Conservation (phyloP, 2,797 vertebrate genomes). For the Fistularia commersonii region DNA sequence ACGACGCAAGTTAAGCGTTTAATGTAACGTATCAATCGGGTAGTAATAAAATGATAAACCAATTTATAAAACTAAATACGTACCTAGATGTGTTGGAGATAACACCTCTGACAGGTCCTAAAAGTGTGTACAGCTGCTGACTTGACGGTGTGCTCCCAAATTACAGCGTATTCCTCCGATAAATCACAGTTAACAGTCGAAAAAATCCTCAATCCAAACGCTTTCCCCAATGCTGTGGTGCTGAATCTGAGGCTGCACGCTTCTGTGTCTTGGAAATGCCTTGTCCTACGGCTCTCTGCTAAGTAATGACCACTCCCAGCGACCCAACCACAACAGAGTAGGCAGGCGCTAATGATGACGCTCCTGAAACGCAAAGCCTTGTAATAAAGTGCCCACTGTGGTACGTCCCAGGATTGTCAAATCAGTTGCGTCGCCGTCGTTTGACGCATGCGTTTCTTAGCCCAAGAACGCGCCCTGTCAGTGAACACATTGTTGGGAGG, state of each 20-base stretch:
- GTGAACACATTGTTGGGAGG: conserved; percentile 18
- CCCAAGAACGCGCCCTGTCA: conserved; percentile 40
- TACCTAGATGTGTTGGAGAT: conserved; percentile 62
- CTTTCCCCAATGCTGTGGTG: conserved; percentile 70
- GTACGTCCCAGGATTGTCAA: conserved; percentile 52
- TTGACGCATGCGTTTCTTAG: conserved; percentile 64
- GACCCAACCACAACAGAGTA: conserved; percentile 50
- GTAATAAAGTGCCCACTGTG: conserved; percentile 69
- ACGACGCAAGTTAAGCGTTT: conserved; percentile 43
- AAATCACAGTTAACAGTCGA: conserved; percentile 35
- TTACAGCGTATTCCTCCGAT: conserved; percentile 34
- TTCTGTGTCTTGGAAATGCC: conserved; percentile 67
- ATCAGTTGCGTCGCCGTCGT: conserved; percentile 50
- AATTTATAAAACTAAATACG: conserved; percentile 30
- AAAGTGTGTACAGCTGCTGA: conserved; percentile 50
- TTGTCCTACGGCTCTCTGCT: conserved; percentile 65
- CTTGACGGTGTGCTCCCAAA: conserved; percentile 51
- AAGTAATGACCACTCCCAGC: conserved; percentile 77
- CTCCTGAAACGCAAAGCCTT: conserved; percentile 56
- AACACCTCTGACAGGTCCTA: conserved; percentile 60
- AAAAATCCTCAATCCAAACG: conserved; percentile 60
- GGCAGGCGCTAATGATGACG: conserved; percentile 73
- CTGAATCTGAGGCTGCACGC: conserved; percentile 72
- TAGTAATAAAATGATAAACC: conserved; percentile 24
- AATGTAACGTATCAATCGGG: conserved; percentile 39